Evolutionary conservation across 2,888 invertebrate genomes (phyloP).

Genomic region (Bugula neritina): DNA sequence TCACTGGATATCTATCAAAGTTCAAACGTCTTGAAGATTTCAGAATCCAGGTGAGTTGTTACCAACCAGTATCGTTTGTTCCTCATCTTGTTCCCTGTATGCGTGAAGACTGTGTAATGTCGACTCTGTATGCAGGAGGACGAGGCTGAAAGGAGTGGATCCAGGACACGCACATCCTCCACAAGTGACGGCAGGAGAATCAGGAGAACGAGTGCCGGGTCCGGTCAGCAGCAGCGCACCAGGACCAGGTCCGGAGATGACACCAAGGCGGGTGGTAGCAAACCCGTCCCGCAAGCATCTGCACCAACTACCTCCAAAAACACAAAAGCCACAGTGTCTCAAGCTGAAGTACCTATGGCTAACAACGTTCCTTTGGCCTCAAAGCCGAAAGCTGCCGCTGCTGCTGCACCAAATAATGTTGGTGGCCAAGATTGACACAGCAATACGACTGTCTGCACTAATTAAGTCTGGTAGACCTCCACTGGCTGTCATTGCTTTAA

Average conservation of each 20-base stretch:
- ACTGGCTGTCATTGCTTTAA: too few relatives aligned
- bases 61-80: too few relatives aligned
- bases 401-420: too few relatives aligned
- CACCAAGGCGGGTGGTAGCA: not conserved
- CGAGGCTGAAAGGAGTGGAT: not conserved
- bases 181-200: not conserved
- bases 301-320: not conserved
- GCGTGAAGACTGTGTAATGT: too few relatives aligned
- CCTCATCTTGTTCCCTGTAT: too few relatives aligned
- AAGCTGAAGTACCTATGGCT: not conserved
- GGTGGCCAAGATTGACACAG: too few relatives aligned
- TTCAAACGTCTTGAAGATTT: conserved; percentile 56
- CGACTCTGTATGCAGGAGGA: not conserved
- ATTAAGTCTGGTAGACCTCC: too few relatives aligned
- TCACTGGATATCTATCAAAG: conserved; percentile 52
- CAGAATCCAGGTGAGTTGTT: conserved; percentile 40
- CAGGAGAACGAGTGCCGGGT: conserved; percentile 1
- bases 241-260: not conserved
- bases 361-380: too few relatives aligned
- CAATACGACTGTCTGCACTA: too few relatives aligned
- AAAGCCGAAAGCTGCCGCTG: too few relatives aligned
- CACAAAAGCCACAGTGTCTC: not conserved
- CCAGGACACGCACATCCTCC: not conserved
- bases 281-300: not conserved
- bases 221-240: conserved; percentile 4